A percentile compares a stretch with the other conserved stretches of the same genome.
Conservation (phyloP, 2,797 vertebrate genomes). For the Tarsius wallacei region DNA sequence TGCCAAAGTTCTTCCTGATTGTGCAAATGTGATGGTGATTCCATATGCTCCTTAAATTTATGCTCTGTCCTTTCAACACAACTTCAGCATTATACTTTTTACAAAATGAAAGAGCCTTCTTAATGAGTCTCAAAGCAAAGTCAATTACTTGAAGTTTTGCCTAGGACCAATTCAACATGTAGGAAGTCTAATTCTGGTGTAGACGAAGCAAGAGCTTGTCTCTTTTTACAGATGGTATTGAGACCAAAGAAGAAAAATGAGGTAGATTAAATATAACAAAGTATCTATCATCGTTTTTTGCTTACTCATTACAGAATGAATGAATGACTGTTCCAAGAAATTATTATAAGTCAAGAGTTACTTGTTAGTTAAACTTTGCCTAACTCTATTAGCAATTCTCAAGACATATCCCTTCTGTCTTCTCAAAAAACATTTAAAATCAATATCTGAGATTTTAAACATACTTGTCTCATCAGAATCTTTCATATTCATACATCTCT, state of each 20-base stretch:
- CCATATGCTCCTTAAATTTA: background rate
- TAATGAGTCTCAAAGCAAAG: background rate
- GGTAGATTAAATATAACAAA: slow-evolving; percentile 15
- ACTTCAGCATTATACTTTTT: background rate
- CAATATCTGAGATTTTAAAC: background rate
- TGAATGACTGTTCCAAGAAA: slow-evolving; percentile 18
- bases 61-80: background rate
- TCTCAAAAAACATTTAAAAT: background rate
- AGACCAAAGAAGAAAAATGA: background rate
- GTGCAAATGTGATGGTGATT: background rate
- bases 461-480: background rate
- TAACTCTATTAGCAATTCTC: background rate
- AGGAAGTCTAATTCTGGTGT: background rate
- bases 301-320: background rate
- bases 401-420: background rate
- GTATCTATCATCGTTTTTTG: background rate
- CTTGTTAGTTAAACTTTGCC: background rate
- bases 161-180: background rate
- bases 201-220: background rate
- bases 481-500: background rate
- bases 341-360: background rate
- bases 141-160: slow-evolving; percentile 13
- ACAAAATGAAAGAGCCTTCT: slow-evolving; percentile 44
- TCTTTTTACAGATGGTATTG: background rate
- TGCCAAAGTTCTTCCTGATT: background rate